Evolutionary conservation across 2,797 vertebrate species (phyloP), one percentile per base, ranked within the genome.

Genomic region (Enteromius anoplus): DNA sequence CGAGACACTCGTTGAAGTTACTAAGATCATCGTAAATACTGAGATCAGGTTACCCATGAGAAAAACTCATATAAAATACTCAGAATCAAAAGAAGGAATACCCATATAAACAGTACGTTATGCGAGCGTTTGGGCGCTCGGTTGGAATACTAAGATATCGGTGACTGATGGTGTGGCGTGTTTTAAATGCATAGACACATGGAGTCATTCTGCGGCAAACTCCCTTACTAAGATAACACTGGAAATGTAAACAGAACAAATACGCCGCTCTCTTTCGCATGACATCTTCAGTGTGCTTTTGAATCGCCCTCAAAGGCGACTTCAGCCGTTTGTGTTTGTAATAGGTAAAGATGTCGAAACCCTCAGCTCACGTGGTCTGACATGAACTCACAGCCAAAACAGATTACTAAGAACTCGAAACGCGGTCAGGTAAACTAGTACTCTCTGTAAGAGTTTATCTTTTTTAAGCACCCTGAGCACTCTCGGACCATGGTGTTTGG

Each of bases 181-280:
- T 45, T 65, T 75, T 37, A 64, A 81, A 88, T 88, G 86, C 85
- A 88, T 88, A 86, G 80, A 82, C 77, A 79, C 60, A 70, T 45
- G 37, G 80, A 79, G 76, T 78, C 60, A 12, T 85, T 72, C 51
- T 62, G 29, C 14, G 37, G 62, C 51, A 77, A 65, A 62, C 34
- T 65, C 65, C 75, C 60, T 92, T 92, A 92, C 89, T 91, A 92
- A 93, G 91, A 85, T 88, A 60, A 51, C 86, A 87, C 86, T 87
- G 81, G 17, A 12, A 80, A 76, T 90, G 88, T 89, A 90, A 91
- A 91, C 88, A 86, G 86, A 88, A 88, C 73, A 83, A 87, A 75
- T 87, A 90, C 85, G 82, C 65, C 75, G 71, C 49, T 51, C 45
- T 86, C 23, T 62, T 51, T 87, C 62, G 65, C 71, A 66, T 58